Conservation (phyloP, 1,140 invertebrate species). For the Batillaria attramentaria region DNA sequence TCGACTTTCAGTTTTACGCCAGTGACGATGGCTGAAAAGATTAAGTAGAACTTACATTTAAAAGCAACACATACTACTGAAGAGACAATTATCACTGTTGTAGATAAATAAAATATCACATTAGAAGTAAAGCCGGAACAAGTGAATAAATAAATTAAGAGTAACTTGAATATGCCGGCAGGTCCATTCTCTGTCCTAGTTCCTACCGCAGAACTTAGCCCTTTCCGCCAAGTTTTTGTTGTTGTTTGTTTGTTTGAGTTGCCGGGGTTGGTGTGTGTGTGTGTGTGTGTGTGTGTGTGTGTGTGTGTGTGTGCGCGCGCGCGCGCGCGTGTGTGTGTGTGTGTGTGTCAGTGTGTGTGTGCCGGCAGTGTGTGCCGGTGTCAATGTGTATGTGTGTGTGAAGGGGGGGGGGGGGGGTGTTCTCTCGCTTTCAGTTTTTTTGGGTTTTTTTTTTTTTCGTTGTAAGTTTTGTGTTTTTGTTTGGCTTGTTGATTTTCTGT, state of each 20-base stretch:
- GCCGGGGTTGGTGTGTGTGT: neutral
- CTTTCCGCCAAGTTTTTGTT: neutral
- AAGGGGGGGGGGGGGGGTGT: no score
- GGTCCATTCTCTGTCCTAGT: neutral
- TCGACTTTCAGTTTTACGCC: no score
- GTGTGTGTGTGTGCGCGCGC: neutral
- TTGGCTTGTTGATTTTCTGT: no score
- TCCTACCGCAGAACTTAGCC: neutral
- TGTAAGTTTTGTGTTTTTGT: no score
- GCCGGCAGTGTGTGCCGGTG: neutral
- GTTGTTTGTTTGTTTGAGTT: neutral
- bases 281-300: conserved; percentile 15
- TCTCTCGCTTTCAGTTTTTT: no score
- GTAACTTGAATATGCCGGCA: neutral
- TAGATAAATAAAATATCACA: no score
- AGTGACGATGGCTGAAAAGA: no score
- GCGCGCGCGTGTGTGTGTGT: neutral
- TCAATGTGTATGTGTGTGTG: neutral
- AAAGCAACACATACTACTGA: neutral
- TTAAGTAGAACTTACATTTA: no score
- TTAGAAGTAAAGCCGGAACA: no score
- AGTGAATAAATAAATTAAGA: no score
- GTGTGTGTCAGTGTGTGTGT: neutral
- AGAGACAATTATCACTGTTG: neutral
- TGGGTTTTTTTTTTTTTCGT: no score